These are phyloP conservation scores for Ptychobarbus kaznakovi DNA, from an alignment of 2,797 vertebrate genomes.

Conservation along the genomic window DNA sequence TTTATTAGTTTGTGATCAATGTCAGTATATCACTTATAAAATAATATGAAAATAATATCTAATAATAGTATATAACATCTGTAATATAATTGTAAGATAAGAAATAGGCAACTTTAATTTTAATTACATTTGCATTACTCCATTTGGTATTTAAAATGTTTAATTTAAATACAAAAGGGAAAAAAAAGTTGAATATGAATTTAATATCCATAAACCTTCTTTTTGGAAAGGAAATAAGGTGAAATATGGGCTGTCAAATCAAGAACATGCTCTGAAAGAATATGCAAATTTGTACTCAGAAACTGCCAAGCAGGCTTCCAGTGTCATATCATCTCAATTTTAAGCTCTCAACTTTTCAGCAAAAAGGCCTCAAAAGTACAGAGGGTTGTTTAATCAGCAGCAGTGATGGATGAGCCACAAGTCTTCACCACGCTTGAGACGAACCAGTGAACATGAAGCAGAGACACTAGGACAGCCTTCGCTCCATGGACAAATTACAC, in stretches of 20 bases:
- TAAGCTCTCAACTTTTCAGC: slow-evolving; percentile 63
- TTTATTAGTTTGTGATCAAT: too few relatives aligned
- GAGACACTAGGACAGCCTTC: slow-evolving; percentile 74
- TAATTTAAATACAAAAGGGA: too few relatives aligned
- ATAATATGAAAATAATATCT: too few relatives aligned
- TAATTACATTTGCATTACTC: too few relatives aligned
- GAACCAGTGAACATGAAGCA: slow-evolving; percentile 76
- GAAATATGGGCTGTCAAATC: slow-evolving; percentile 22
- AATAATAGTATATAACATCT: too few relatives aligned
- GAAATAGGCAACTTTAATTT: too few relatives aligned
- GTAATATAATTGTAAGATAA: too few relatives aligned
- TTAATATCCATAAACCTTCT: background rate
- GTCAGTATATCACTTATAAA: too few relatives aligned
- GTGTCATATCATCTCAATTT: slow-evolving; percentile 55
- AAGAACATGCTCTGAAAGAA: slow-evolving; percentile 38
- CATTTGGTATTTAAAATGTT: too few relatives aligned
- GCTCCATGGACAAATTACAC: slow-evolving; percentile 85
- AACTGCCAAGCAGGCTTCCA: slow-evolving; percentile 48
- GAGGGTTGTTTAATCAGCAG: slow-evolving; percentile 76
- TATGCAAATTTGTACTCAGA: slow-evolving; percentile 48
- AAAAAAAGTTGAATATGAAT: too few relatives aligned
- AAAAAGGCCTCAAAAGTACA: slow-evolving; percentile 64
- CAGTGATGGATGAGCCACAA: slow-evolving; percentile 75
- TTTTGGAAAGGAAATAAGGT: background rate
- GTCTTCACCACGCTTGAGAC: slow-evolving; percentile 65